Evolutionary conservation across 2,888 invertebrate species (phyloP), one percentile per base, ranked within the genome.

Genomic region (Pheosia tremula): DNA sequence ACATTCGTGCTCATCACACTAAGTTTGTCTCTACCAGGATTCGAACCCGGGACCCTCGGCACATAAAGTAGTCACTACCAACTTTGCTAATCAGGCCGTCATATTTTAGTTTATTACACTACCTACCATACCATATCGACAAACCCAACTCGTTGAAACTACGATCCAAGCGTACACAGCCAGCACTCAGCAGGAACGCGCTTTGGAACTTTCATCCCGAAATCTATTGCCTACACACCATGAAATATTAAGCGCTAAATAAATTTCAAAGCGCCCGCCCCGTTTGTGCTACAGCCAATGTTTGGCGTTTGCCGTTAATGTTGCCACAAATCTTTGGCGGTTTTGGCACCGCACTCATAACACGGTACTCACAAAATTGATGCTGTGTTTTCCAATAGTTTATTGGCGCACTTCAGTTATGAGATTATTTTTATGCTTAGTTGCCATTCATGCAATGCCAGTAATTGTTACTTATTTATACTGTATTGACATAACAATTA

Each of bases 271-370:
- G 66, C 75, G 72, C 69, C 76, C 57, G 61, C 61, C 56, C 64
- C 53, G 59, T 75, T 70, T 64, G 58, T 56, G 56, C 60, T 61
- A 58, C 65, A 43, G 58, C 58, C 66, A 67, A 63, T 72, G 69
- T 74, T 73, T 71, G 73, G 69, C 67, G 62, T 78, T 75, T 64
- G 66, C 70, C 63, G 68, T 75, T 69, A 75, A 69, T 72, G 74
- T 71, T 57, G 64, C 70, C 72, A 72, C 78, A 80, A 78, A 80
- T 77, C 78, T 72, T 60, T 60, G 56, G 71, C 64, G 69, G 72
- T 79, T 79, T 79, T 77, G 81, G 80, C 79, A 71, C 60, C 63
- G 66, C 57, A 67, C 63, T 74, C 72, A 72, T 77, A 75, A 72
- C 69, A 64, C 61, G 58, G 55, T 67, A 69, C 64, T 71, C 72